Evolutionary conservation across 2,113 vertebrate species (phyloP).

Genomic region (Ctenodactylus gundi): DNA sequence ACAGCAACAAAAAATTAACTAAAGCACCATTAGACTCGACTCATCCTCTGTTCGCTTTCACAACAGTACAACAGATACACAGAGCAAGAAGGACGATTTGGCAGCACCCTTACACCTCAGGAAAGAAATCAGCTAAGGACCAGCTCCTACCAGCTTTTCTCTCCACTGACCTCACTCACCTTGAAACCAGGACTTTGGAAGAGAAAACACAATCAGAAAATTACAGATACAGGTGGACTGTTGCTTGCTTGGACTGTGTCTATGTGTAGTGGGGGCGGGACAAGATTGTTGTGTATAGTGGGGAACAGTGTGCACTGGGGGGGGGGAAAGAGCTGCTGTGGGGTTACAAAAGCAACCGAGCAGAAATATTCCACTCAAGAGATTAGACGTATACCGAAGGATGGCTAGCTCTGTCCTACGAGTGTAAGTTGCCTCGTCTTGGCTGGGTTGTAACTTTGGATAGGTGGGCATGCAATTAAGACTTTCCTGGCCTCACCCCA

Average conservation of each 20-base stretch:
- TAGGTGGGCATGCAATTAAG: slow-evolving; percentile 52
- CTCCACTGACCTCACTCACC: not conserved
- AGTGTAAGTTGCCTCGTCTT: slow-evolving; percentile 20
- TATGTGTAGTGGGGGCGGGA: not conserved
- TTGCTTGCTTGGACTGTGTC: too few species aligned
- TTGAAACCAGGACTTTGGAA: not conserved
- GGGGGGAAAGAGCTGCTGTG: not conserved
- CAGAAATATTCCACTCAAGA: not conserved
- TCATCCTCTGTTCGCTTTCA: not conserved
- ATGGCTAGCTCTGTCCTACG: not conserved
- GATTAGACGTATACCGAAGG: not conserved
- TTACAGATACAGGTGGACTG: accelerated
- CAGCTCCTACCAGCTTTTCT: not conserved
- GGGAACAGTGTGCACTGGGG: not conserved
- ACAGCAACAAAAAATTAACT: too few species aligned
- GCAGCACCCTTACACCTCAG: not conserved
- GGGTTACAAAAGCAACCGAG: not conserved
- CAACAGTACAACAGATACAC: not conserved
- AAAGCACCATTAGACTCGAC: not conserved
- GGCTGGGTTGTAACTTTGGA: slow-evolving; percentile 4
- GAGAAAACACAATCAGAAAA: slow-evolving; percentile 2
- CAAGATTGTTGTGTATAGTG: not conserved
- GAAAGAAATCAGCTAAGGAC: slow-evolving; percentile 26
- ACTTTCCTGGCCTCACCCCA: slow-evolving; percentile 56
- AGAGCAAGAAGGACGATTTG: not conserved